phyloP scores from a whole-genome alignment of 92 coral and sea anemone genomes.

The Nematostella vectensis region DNA sequence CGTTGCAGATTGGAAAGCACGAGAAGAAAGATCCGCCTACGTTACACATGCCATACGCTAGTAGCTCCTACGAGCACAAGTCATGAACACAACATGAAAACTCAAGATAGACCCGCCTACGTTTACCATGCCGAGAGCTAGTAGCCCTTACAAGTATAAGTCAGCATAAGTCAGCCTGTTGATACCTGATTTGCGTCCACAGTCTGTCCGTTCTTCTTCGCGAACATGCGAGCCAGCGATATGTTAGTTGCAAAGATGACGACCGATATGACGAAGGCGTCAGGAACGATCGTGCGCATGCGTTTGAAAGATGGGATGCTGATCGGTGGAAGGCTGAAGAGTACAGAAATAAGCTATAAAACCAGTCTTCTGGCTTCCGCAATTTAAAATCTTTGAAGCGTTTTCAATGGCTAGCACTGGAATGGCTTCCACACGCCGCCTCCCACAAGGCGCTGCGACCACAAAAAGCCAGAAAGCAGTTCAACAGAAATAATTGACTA shows the following conservation, averaged over 20 bases:
- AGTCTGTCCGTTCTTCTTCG: conserved; percentile 74
- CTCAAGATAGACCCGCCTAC: conserved; percentile 61
- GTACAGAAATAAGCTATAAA: too few species aligned
- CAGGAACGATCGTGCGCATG: conserved; percentile 45
- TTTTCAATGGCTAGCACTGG: too few species aligned
- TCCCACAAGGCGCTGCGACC: too few species aligned
- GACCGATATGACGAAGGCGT: conserved; percentile 85
- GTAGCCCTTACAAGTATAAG: conserved; percentile 45
- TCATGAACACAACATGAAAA: neutral
- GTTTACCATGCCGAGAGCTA: conserved; percentile 77
- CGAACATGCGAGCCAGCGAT: conserved; percentile 77
- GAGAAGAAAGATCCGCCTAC: conserved; percentile 74
- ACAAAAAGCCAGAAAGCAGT: too few species aligned
- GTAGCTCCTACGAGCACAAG: conserved; percentile 50
- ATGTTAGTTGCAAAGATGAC: conserved; percentile 89
- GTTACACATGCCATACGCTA: conserved; percentile 80
- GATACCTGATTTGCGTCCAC: conserved; percentile 85
- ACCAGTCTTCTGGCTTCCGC: too few species aligned
- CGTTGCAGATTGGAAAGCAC: conserved; percentile 80
- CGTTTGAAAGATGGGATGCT: conserved; percentile 54
- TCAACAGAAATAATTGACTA: too few species aligned
- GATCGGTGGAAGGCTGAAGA: conserved; percentile 68
- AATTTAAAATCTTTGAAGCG: neutral
- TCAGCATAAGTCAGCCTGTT: neutral
- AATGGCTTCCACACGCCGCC: neutral